phyloP scores from a whole-genome alignment of 2,888 invertebrate genomes.

The Endotricha flammealis region DNA sequence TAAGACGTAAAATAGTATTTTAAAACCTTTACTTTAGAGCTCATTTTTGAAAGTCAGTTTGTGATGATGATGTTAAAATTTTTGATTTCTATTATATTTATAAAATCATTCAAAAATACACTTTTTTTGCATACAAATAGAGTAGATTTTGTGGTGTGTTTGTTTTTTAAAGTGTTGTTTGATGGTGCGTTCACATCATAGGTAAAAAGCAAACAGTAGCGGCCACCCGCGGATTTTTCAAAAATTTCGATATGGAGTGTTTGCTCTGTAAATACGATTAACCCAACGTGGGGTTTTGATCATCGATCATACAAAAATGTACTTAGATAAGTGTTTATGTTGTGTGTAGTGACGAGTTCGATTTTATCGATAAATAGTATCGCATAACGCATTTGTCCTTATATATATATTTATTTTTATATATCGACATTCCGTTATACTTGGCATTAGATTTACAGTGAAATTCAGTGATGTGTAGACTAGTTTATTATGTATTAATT shows the following conservation, averaged over 20 bases:
- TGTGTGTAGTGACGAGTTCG: slow-evolving; percentile 32
- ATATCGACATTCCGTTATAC: too few relatives aligned
- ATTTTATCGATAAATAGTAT: too few relatives aligned
- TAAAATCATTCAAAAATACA: slow-evolving; percentile 1
- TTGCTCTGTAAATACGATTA: slow-evolving; percentile 67
- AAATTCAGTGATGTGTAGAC: too few relatives aligned
- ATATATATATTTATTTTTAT: too few relatives aligned
- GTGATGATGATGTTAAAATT: slow-evolving; percentile 5
- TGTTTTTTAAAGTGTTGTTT: slow-evolving; percentile 15
- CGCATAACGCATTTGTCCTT: too few relatives aligned
- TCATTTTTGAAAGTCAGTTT: not conserved
- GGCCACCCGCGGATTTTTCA: slow-evolving; percentile 62
- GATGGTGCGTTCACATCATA: slow-evolving; percentile 46
- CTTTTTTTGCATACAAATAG: not conserved
- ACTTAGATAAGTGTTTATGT: slow-evolving; percentile 44
- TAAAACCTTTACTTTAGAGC: not conserved
- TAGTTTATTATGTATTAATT: too few relatives aligned
- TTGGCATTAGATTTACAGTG: too few relatives aligned
- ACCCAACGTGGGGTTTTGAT: slow-evolving; percentile 42
- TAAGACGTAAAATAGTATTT: not conserved
- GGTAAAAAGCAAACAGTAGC: slow-evolving; percentile 68
- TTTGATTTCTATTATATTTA: not conserved
- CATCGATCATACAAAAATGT: slow-evolving; percentile 56
- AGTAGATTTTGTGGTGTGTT: not conserved
- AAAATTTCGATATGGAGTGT: slow-evolving; percentile 57